Percentiles rank a stretch among this genome's conserved stretches.
Evolutionary conservation across 2,113 vertebrate species (phyloP).

Genomic region (Nyctereutes procyonoides): DNA sequence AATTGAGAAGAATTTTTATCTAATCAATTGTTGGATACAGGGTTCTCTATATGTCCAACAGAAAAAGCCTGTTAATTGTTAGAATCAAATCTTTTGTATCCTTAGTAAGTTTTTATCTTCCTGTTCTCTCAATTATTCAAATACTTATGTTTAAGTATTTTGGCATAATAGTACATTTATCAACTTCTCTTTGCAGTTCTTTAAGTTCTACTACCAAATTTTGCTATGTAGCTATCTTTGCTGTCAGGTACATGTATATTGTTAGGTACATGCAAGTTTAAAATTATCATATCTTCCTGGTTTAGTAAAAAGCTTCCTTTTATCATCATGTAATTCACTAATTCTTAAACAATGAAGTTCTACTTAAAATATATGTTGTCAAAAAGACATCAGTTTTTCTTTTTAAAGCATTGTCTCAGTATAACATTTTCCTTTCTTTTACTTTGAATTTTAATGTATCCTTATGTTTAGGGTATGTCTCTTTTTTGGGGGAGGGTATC

Average conservation of each 20-base stretch:
- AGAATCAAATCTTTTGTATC: not conserved
- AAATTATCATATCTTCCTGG: not conserved
- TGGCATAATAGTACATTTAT: not conserved
- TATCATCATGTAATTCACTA: not conserved
- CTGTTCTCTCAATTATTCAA: not conserved
- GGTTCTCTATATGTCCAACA: not conserved
- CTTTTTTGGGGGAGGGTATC: not conserved
- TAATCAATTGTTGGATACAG: not conserved
- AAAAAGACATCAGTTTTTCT: not conserved
- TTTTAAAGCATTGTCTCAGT: not conserved
- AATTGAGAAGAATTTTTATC: not conserved
- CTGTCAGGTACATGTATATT: not conserved
- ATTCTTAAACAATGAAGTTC: not conserved
- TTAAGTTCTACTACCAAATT: not conserved
- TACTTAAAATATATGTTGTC: not conserved
- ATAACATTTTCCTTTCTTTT: not conserved
- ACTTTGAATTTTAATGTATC: not conserved
- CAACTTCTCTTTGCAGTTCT: conserved; percentile 6
- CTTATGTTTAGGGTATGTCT: not conserved
- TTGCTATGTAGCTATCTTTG: not conserved
- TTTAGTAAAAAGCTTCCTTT: not conserved
- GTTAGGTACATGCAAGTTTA: not conserved
- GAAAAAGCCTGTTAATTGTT: not conserved
- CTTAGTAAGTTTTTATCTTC: not conserved
- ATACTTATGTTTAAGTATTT: not conserved